Percentiles rank a stretch among this genome's conserved stretches.
Evolutionary conservation across 92 coral and sea anemone species (phyloP).

Genomic region (Muricea muricata): DNA sequence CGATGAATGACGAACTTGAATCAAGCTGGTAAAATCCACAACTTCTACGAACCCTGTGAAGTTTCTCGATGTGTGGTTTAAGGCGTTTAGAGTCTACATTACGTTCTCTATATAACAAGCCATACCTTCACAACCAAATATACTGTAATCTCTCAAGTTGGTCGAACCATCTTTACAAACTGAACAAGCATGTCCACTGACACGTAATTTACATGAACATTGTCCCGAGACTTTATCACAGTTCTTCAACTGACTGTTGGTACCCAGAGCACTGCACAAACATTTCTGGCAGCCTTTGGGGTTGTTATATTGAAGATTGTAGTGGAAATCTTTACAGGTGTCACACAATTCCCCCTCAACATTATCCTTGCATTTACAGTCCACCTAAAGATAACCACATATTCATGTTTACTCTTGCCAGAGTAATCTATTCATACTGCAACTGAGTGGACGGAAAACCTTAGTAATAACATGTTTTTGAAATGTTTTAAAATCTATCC

Average conservation of each 20-base stretch:
- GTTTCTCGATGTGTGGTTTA: too few relatives aligned
- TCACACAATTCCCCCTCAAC: constrained; percentile 86
- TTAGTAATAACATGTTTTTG: too few relatives aligned
- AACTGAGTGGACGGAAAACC: too few relatives aligned
- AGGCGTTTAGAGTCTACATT: neutral
- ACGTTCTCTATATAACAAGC: neutral
- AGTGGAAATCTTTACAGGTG: constrained; percentile 78
- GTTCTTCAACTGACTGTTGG: constrained; percentile 76
- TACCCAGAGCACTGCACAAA: constrained; percentile 80
- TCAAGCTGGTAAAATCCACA: neutral
- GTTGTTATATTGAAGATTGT: constrained; percentile 74
- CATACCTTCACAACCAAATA: constrained; percentile 94
- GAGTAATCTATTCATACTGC: too few relatives aligned
- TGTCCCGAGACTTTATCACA: constrained; percentile 82
- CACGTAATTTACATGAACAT: constrained; percentile 87
- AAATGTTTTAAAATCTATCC: too few relatives aligned
- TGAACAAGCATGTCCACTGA: constrained; percentile 79
- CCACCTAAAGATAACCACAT: constrained; percentile 51
- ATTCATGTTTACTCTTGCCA: too few relatives aligned
- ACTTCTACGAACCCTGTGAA: too few relatives aligned
- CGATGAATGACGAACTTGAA: too few relatives aligned
- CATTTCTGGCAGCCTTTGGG: constrained; percentile 86
- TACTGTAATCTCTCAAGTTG: constrained; percentile 59
- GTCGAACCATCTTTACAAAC: constrained; percentile 78
- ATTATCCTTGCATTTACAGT: constrained; percentile 86